phyloP scores from a whole-genome alignment of 2,888 invertebrate species.

The Sinelater perroti region DNA sequence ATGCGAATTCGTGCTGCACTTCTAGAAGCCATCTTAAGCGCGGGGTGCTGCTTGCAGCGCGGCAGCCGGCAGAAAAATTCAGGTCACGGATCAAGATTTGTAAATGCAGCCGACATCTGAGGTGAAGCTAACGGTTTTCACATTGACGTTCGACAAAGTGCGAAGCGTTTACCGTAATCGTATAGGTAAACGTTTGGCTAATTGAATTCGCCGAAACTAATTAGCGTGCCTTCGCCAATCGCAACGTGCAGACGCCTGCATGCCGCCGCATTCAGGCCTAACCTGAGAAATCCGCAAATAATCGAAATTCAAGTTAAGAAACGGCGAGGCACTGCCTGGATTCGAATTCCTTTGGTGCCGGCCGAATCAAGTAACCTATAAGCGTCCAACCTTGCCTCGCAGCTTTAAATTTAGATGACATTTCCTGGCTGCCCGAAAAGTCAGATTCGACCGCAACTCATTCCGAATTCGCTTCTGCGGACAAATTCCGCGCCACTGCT shows the following conservation, averaged over 20 bases:
- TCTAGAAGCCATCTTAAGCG: too few relatives aligned
- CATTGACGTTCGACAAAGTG: constrained; percentile 37
- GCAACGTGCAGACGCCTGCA: too few relatives aligned
- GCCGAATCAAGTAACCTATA: constrained; percentile 14
- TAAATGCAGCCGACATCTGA: constrained; percentile 34
- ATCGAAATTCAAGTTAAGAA: too few relatives aligned
- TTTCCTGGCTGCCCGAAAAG: constrained; percentile 4
- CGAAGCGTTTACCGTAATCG: constrained; percentile 35
- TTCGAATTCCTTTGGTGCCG: too few relatives aligned
- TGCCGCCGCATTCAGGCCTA: too few relatives aligned
- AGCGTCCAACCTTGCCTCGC: constrained; percentile 3
- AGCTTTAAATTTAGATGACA: neutral
- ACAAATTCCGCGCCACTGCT: too few relatives aligned
- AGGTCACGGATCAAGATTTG: constrained; percentile 35
- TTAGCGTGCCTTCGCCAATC: neutral
- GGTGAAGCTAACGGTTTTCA: constrained; percentile 38
- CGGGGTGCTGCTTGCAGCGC: constrained; percentile 3
- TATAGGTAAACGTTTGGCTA: constrained; percentile 21
- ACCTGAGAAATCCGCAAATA: too few relatives aligned
- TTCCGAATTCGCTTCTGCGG: too few relatives aligned
- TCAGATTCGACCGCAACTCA: neutral
- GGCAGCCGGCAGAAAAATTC: constrained; percentile 32
- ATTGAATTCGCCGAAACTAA: constrained; percentile 23
- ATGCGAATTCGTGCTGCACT: too few relatives aligned
- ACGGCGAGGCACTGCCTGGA: too few relatives aligned